Evolutionary conservation across 1,140 invertebrate genomes (phyloP).

Genomic region (Anadara kagoshimensis): DNA sequence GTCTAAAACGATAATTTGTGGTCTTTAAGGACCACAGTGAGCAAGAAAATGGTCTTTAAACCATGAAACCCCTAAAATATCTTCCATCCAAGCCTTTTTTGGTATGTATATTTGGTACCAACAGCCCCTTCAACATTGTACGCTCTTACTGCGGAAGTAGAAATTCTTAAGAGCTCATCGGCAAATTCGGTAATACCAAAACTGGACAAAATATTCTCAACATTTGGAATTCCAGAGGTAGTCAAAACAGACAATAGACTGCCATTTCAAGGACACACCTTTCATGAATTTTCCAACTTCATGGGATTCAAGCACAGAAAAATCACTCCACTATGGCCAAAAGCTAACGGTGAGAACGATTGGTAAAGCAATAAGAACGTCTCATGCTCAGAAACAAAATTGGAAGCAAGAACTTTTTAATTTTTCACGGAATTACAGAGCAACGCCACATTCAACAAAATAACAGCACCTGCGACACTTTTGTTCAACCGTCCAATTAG

Average conservation of each 20-base stretch:
- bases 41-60: no score
- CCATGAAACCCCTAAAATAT: no score
- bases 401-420: slow-evolving; percentile 49
- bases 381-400: slow-evolving; percentile 33
- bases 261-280: slow-evolving; percentile 36
- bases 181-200: slow-evolving; percentile 29
- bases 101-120: no score
- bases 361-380: slow-evolving; percentile 44
- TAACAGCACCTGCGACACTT: no score
- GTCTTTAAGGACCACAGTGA: no score
- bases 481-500: no score
- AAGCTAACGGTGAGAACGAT: slow-evolving; percentile 47
- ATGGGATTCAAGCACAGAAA: slow-evolving; percentile 37
- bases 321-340: slow-evolving; percentile 42
- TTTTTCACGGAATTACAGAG: no score
- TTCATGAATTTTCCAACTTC: slow-evolving; percentile 7
- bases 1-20: no score
- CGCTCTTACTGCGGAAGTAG: no score
- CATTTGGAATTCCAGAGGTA: slow-evolving; percentile 31
- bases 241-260: slow-evolving; percentile 44
- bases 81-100: no score
- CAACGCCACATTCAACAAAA: no score
- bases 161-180: slow-evolving; percentile 39
- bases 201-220: slow-evolving; percentile 47
- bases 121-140: no score